Conservation (phyloP, 2,113 vertebrate genomes). For the Sylvilagus bachmani region DNA sequence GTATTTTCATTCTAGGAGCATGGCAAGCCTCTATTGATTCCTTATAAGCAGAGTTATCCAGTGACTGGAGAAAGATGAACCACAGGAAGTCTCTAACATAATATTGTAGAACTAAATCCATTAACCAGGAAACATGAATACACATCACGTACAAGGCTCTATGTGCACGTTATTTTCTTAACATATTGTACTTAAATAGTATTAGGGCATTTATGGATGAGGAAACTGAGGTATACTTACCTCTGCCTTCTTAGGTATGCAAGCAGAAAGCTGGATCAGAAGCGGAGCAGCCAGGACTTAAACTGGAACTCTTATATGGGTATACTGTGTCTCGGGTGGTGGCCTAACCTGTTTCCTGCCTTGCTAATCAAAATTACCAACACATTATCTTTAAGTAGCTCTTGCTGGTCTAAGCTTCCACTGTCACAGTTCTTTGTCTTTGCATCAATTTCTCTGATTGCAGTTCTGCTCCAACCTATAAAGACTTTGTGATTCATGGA, state of each 20-base stretch:
- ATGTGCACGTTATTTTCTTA: not conserved
- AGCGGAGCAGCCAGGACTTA: too few relatives aligned
- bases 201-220: not conserved
- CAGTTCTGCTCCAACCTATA: not conserved
- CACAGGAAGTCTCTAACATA: not conserved
- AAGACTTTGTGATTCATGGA: not conserved
- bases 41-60: not conserved
- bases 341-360: too few relatives aligned
- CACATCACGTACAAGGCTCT: not conserved
- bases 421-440: not conserved
- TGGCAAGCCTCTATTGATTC: not conserved
- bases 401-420: not conserved
- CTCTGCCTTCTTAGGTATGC: too few relatives aligned
- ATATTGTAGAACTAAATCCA: too few relatives aligned
- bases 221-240: not conserved
- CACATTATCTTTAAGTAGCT: not conserved
- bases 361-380: not conserved
- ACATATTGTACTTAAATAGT: not conserved
- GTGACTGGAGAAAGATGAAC: not conserved
- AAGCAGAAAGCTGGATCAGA: too few relatives aligned
- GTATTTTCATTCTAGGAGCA: conserved; percentile 24
- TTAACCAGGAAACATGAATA: not conserved
- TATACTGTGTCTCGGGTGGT: too few relatives aligned
- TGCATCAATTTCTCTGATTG: not conserved
- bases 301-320: too few relatives aligned